These are phyloP conservation scores for Craseonycteris thonglongyai DNA, from an alignment of 2,113 vertebrate genomes.

Conservation along the genomic window DNA sequence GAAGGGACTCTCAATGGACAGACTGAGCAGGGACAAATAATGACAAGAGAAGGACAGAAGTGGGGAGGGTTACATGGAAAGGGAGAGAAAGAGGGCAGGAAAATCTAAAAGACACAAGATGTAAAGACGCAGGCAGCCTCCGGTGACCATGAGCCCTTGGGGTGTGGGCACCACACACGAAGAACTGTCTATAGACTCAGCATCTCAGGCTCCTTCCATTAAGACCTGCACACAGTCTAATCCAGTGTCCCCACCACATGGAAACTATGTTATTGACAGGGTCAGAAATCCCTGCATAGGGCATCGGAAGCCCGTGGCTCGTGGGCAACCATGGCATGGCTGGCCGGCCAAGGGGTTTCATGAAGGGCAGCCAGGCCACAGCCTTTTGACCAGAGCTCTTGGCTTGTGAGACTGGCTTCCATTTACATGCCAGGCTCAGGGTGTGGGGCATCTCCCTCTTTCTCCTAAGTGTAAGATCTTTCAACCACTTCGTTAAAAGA, in stretches of 20 bases:
- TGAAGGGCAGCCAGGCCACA: not conserved
- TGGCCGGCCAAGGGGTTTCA: not conserved
- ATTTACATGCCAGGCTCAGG: not conserved
- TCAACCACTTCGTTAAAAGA: not conserved
- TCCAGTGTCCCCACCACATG: rapidly evolving
- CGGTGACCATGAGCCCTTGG: not conserved
- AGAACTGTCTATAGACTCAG: not conserved
- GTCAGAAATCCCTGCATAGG: rapidly evolving
- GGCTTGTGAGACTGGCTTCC: not conserved
- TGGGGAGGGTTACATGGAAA: rapidly evolving
- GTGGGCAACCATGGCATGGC: rapidly evolving
- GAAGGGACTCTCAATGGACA: not conserved
- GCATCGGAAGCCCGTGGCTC: no score
- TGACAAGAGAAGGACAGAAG: no score
- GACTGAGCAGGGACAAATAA: not conserved
- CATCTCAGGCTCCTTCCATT: rapidly evolving
- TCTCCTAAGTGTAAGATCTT: not conserved
- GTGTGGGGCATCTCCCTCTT: not conserved
- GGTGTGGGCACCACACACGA: rapidly evolving
- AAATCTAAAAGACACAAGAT: not conserved
- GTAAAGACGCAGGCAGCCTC: rapidly evolving
- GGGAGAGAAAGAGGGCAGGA: not conserved
- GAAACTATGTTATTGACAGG: rapidly evolving
- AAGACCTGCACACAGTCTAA: not conserved
- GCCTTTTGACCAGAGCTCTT: not conserved